These are phyloP conservation scores for Acanthurus tractus DNA, from an alignment of 2,797 vertebrate species.

Conservation along the genomic window DNA sequence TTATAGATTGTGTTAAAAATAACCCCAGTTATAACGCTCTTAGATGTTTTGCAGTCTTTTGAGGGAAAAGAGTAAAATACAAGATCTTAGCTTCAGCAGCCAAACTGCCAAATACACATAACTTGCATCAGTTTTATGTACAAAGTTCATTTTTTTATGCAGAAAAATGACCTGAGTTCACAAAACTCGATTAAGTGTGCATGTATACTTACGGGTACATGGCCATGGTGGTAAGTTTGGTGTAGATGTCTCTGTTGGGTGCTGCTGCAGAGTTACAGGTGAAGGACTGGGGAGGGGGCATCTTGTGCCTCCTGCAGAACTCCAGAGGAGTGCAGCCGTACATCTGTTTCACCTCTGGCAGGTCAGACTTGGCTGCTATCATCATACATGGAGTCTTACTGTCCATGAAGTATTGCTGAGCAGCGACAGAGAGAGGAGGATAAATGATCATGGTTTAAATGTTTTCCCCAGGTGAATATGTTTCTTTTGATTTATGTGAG, in stretches of 20 bases:
- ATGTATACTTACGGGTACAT: conserved; percentile 95
- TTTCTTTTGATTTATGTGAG: not conserved
- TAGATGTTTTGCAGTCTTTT: not conserved
- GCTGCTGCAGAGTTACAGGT: conserved; percentile 90
- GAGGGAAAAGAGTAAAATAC: not conserved
- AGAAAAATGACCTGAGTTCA: not conserved
- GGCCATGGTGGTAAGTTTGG: conserved; percentile 96
- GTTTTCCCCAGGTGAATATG: not conserved
- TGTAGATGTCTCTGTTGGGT: conserved; percentile 94
- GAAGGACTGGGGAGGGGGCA: conserved; percentile 96
- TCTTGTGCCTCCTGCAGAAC: conserved; percentile 96
- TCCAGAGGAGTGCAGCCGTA: conserved; percentile 91
- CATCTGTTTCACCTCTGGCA: conserved; percentile 93
- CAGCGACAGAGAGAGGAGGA: conserved; percentile 6
- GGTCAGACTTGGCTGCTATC: conserved; percentile 93
- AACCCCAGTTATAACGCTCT: not conserved
- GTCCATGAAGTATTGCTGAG: conserved; percentile 95
- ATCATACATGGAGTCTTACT: conserved; percentile 95
- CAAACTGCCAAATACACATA: not conserved
- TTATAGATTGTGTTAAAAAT: not conserved
- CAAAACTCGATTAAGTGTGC: not conserved
- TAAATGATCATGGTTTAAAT: not conserved
- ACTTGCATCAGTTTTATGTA: not conserved
- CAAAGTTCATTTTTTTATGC: too few species aligned
- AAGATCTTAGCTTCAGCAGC: too few species aligned